phyloP scores from a whole-genome alignment of 23 tunicate species.

The Corella eumyota region DNA sequence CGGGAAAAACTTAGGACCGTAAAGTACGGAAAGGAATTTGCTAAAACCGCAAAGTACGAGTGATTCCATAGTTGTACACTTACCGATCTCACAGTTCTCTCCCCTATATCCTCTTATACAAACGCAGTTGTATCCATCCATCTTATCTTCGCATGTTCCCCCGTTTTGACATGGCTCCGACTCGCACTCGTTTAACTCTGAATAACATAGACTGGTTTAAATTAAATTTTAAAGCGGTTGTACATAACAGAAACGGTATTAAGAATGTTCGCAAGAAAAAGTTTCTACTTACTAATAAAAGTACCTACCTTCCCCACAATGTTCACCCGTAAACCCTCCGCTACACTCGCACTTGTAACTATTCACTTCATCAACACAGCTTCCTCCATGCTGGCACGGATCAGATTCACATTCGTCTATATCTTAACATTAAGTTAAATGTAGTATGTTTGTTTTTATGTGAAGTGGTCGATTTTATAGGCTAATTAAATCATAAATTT shows the following conservation, averaged over 20 bases:
- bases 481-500: too few relatives aligned
- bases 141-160: conserved; percentile 29
- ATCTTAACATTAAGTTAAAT: too few relatives aligned
- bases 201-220: background rate
- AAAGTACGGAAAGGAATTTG: too few relatives aligned
- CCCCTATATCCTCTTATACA: conserved; percentile 40
- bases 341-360: conserved; percentile 9
- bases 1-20: too few relatives aligned
- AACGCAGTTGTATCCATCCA: conserved; percentile 18
- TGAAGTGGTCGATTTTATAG: too few relatives aligned
- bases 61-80: too few relatives aligned
- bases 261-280: background rate
- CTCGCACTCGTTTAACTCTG: conserved; percentile 40
- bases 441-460: too few relatives aligned
- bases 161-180: conserved; percentile 38
- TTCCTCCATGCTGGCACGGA: conserved; percentile 39
- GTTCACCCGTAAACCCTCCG: conserved; percentile 14
- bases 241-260: background rate
- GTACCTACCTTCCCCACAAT: conserved; percentile 24
- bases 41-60: too few relatives aligned
- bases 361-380: conserved; percentile 16
- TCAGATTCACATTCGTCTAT: conserved; percentile 37
- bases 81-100: conserved; percentile 41
- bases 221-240: background rate
- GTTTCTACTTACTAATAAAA: background rate